Conservation (phyloP, 2,888 invertebrate species). For the Drosophila siamana region DNA sequence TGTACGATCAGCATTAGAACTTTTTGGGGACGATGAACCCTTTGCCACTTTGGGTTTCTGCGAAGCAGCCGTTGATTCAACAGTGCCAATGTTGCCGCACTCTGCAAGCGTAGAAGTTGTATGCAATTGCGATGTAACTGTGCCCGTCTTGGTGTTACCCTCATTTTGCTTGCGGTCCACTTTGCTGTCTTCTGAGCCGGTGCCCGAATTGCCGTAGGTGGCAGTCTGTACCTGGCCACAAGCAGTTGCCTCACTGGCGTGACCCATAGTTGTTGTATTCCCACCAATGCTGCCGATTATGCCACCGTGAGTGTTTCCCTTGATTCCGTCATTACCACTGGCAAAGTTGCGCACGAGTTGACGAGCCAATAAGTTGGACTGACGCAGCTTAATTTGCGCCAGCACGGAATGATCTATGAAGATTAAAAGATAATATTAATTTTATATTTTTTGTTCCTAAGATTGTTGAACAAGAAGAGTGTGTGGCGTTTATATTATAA, state of each 20-base stretch:
- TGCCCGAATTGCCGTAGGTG: constrained; percentile 2
- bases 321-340: constrained; percentile 29
- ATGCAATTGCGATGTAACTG: constrained; percentile 29
- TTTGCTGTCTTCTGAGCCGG: neutral
- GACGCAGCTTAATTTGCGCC: constrained; percentile 10
- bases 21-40: neutral
- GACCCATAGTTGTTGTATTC: neutral
- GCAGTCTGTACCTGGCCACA: constrained; percentile 23
- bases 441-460: too few species aligned
- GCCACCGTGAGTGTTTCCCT: constrained; percentile 21
- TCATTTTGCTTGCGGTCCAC: constrained; percentile 4
- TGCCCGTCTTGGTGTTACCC: constrained; percentile 12
- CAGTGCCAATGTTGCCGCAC: constrained; percentile 29
- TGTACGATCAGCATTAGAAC: neutral
- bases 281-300: constrained; percentile 31
- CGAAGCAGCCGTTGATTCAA: constrained; percentile 1
- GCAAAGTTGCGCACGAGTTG: constrained; percentile 38
- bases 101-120: constrained; percentile 5
- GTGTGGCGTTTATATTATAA: too few species aligned
- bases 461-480: too few species aligned
- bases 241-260: neutral
- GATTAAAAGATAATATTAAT: too few species aligned
- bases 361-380: neutral
- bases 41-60: neutral
- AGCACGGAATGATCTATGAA: neutral